These are phyloP conservation scores for Sebastes variabilis DNA, from an alignment of 2,797 vertebrate species.

Conservation along the genomic window DNA sequence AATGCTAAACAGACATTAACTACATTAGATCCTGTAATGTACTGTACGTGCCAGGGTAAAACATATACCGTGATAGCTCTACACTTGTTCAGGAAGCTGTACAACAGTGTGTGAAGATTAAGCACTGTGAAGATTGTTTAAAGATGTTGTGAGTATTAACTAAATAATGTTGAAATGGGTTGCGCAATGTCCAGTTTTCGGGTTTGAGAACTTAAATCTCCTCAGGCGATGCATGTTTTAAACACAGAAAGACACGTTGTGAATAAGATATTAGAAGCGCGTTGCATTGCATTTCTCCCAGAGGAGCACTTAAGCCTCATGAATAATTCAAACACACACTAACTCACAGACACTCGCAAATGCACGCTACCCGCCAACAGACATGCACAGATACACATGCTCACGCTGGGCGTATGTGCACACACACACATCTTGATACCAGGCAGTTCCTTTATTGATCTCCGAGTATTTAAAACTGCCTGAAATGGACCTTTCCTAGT, in stretches of 20 bases:
- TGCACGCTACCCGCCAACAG: slow-evolving; percentile 36
- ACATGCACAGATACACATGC: slow-evolving; percentile 24
- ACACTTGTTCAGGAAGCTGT: not conserved
- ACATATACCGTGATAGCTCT: too few relatives aligned
- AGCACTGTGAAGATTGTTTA: not conserved
- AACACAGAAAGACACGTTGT: slow-evolving; percentile 56
- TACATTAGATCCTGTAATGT: not conserved
- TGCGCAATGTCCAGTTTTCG: slow-evolving; percentile 5
- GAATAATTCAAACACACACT: slow-evolving; percentile 71
- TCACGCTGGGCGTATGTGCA: not conserved
- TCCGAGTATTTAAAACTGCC: slow-evolving; percentile 49
- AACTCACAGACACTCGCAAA: slow-evolving; percentile 49
- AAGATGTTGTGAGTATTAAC: not conserved
- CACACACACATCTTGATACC: slow-evolving; percentile 12
- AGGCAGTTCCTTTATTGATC: slow-evolving; percentile 53
- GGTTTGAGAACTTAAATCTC: slow-evolving; percentile 34
- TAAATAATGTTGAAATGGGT: not conserved
- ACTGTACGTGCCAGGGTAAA: not conserved
- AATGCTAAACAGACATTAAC: not conserved
- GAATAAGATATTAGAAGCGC: slow-evolving; percentile 65
- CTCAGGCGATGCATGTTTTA: slow-evolving; percentile 50
- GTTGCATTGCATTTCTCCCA: slow-evolving; percentile 62
- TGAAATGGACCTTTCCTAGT: slow-evolving; percentile 54
- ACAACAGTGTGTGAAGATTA: not conserved
- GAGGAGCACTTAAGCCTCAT: slow-evolving; percentile 74